Conservation (phyloP, 1,140 invertebrate species). For the Halesus radiatus region DNA sequence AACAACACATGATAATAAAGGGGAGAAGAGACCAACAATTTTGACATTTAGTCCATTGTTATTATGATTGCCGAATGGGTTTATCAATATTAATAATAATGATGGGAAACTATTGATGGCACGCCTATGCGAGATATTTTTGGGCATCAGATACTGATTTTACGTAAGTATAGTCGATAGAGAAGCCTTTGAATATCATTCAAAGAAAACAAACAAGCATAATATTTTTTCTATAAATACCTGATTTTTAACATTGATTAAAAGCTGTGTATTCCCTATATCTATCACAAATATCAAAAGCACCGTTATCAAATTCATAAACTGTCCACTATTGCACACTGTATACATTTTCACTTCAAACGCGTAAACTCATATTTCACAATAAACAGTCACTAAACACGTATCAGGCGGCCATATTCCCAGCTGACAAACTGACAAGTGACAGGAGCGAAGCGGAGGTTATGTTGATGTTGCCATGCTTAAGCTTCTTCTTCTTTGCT, state of each 20-base stretch:
- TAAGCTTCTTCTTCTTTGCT: slow-evolving; percentile 10
- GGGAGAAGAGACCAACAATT: no score
- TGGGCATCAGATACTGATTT: not conserved
- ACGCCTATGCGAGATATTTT: no score
- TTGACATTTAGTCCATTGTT: no score
- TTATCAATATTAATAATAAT: no score
- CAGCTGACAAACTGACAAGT: slow-evolving; percentile 52
- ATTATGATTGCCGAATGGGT: no score
- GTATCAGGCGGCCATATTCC: slow-evolving; percentile 32
- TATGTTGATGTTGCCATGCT: slow-evolving; percentile 32
- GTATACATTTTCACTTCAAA: slow-evolving; percentile 42
- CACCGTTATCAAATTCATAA: slow-evolving; percentile 43
- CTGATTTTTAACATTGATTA: slow-evolving; percentile 79
- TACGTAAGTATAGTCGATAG: not conserved
- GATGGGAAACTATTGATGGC: no score
- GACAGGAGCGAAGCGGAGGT: slow-evolving; percentile 39
- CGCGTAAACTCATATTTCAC: slow-evolving; percentile 32
- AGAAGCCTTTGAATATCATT: not conserved
- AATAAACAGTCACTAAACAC: slow-evolving; percentile 24
- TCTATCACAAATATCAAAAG: slow-evolving; percentile 48
- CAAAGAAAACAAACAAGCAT: not conserved
- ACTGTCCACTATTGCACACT: slow-evolving; percentile 33
- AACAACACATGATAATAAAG: no score
- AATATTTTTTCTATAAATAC: slow-evolving; percentile 58
- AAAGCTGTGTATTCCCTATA: slow-evolving; percentile 66